phyloP scores from a whole-genome alignment of 1,140 invertebrate genomes.

The Solenopsis fugax region DNA sequence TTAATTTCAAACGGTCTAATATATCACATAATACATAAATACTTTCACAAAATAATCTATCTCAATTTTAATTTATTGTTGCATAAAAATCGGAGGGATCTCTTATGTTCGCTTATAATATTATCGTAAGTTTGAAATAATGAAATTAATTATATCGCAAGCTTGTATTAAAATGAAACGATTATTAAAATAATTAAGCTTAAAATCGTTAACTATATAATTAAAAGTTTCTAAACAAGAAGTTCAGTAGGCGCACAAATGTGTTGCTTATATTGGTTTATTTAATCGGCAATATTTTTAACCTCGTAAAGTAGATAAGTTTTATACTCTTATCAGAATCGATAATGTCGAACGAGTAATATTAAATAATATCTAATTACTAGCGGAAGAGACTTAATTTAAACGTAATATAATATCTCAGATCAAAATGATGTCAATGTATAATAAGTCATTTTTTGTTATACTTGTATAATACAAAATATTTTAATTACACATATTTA shows the following conservation, averaged over 20 bases:
- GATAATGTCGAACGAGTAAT: constrained; percentile 15
- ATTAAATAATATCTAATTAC: neutral
- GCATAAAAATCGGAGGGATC: neutral
- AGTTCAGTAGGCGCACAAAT: neutral
- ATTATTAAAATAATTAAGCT: neutral
- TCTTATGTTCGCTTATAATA: constrained; percentile 10
- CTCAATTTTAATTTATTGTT: constrained; percentile 5
- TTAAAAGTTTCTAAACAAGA: neutral
- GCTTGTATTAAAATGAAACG: neutral
- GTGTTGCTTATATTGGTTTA: neutral
- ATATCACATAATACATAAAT: neutral
- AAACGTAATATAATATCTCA: neutral
- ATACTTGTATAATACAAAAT: neutral
- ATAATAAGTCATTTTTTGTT: neutral
- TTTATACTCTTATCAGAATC: neutral
- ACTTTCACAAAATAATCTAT: constrained; percentile 12
- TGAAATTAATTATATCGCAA: neutral
- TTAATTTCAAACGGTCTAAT: neutral
- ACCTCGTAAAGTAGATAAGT: neutral
- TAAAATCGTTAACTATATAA: neutral
- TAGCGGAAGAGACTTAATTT: neutral
- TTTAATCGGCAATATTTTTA: constrained; percentile 24
- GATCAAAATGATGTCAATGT: neutral
- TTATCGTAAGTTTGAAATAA: neutral
- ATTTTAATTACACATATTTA: neutral